phyloP scores from a whole-genome alignment of 92 coral and sea anemone genomes.

The Siderastrea siderea region DNA sequence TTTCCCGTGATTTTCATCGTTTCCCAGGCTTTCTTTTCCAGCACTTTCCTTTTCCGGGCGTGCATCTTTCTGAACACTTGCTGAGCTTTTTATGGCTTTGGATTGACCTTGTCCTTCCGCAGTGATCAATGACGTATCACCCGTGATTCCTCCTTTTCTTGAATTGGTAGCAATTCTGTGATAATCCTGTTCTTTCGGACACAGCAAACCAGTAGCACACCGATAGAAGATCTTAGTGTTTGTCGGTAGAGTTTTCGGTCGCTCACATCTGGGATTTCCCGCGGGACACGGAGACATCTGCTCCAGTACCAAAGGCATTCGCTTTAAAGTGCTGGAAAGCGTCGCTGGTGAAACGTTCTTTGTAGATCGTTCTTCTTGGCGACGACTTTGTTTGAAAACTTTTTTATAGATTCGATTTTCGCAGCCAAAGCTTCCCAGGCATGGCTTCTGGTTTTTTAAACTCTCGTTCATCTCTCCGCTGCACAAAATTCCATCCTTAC shows the following conservation, averaged over 20 bases:
- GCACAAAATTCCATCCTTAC: background rate
- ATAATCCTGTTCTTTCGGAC: background rate
- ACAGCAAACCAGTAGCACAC: constrained; percentile 1
- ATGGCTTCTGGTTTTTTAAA: background rate
- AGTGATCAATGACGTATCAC: background rate
- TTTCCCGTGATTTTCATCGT: background rate
- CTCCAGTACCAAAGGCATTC: background rate
- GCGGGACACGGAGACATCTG: constrained; percentile 22
- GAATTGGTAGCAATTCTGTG: background rate
- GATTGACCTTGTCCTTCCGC: background rate
- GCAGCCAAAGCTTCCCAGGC: background rate
- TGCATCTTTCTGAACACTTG: too few species aligned
- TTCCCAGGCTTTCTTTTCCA: background rate
- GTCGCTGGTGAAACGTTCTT: background rate
- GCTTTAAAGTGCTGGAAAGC: background rate
- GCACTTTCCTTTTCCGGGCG: background rate
- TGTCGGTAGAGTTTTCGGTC: background rate
- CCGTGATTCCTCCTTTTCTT: background rate
- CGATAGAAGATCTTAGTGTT: background rate
- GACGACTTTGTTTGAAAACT: background rate
- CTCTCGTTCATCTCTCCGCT: background rate
- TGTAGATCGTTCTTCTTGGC: background rate
- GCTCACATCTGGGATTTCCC: constrained; percentile 17
- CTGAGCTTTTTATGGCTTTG: too few species aligned
- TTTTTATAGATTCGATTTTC: background rate